Conservation (phyloP, 2,888 invertebrate species). For the Athalia cordata region DNA sequence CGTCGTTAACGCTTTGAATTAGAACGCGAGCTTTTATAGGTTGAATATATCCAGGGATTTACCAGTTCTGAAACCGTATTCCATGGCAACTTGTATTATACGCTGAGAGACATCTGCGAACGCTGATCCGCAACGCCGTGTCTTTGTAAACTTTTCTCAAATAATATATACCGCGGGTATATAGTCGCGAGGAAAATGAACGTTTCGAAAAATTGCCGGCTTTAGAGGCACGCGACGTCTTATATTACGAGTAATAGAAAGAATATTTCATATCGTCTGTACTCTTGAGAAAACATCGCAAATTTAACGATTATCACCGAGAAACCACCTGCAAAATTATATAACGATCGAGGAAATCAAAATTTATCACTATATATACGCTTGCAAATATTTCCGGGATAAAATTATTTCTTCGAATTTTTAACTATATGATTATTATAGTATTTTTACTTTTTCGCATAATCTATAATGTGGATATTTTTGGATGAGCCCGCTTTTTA, state of each 20-base stretch:
- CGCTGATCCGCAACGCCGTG: background rate
- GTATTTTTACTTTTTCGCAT: too few species aligned
- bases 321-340: background rate
- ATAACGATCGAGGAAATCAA: too few species aligned
- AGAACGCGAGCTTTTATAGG: background rate
- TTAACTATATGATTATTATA: too few species aligned
- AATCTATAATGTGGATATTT: too few species aligned
- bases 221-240: background rate
- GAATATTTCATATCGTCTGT: constrained; percentile 1
- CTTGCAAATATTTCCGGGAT: too few species aligned
- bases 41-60: constrained; percentile 5
- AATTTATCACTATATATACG: too few species aligned
- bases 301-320: constrained; percentile 7
- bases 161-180: background rate
- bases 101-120: constrained; percentile 32
- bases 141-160: background rate
- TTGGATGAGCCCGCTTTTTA: too few species aligned
- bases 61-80: background rate
- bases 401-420: too few species aligned
- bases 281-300: background rate
- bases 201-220: constrained; percentile 19
- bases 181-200: background rate
- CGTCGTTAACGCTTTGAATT: constrained; percentile 24
- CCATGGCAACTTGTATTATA: background rate
- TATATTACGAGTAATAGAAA: constrained; percentile 10